phyloP scores from a whole-genome alignment of 2,797 vertebrate species.

The Atherinosoma microstoma region DNA sequence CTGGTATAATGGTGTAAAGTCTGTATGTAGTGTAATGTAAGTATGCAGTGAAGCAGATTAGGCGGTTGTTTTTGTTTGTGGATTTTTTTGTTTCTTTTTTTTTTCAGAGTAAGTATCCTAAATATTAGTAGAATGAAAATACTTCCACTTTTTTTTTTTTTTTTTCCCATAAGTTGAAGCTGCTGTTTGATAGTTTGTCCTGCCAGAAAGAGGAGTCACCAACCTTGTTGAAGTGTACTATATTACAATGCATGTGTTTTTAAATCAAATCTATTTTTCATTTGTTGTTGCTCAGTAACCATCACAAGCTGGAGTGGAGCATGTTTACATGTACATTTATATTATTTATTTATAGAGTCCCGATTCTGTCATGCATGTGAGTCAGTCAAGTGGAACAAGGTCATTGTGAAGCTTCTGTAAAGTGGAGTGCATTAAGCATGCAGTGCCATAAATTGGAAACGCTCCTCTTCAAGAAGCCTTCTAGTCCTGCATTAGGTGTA shows the following conservation, averaged over 20 bases:
- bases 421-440: slow-evolving; percentile 9
- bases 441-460: slow-evolving; percentile 8
- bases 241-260: slow-evolving; percentile 39
- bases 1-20: neutral
- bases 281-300: slow-evolving; percentile 46
- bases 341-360: slow-evolving; percentile 82
- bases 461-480: neutral
- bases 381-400: slow-evolving; percentile 72
- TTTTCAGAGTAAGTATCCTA: neutral
- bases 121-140: neutral
- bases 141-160: neutral
- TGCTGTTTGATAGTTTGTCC: neutral
- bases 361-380: slow-evolving; percentile 76
- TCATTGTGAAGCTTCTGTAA: slow-evolving; percentile 45
- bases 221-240: slow-evolving; percentile 3
- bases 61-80: neutral
- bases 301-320: slow-evolving; percentile 17
- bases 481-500: neutral
- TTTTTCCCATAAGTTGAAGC: neutral
- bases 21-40: neutral
- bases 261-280: slow-evolving; percentile 54
- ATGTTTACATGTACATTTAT: slow-evolving; percentile 42
- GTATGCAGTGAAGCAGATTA: neutral
- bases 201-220: slow-evolving; percentile 19
- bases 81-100: neutral